These are phyloP conservation scores for Lochmaea capreae DNA, from an alignment of 2,888 invertebrate species.

Conservation along the genomic window DNA sequence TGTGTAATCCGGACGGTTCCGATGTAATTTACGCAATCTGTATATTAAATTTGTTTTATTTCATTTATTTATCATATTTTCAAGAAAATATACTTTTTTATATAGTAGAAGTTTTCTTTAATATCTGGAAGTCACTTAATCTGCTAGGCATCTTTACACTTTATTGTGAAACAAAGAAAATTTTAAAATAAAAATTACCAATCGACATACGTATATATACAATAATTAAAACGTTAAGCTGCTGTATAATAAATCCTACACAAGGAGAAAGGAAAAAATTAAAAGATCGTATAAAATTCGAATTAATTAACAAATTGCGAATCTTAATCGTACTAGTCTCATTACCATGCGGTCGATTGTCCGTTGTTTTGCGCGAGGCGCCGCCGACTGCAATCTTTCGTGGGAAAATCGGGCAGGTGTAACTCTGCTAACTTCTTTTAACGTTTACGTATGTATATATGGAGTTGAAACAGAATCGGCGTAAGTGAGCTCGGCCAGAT, in stretches of 20 bases:
- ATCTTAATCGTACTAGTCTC: conserved; percentile 55
- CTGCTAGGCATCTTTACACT: too few species aligned
- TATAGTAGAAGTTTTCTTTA: too few species aligned
- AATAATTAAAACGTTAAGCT: neutral
- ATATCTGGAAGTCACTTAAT: too few species aligned
- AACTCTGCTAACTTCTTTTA: conserved; percentile 16
- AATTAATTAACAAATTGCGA: conserved; percentile 61
- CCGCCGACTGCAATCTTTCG: conserved; percentile 51
- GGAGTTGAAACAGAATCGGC: conserved; percentile 10
- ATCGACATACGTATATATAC: neutral
- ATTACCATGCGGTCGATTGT: conserved; percentile 58
- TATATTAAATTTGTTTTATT: too few species aligned
- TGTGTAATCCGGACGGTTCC: too few species aligned
- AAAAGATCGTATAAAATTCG: conserved; percentile 44
- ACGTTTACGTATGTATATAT: conserved; percentile 6
- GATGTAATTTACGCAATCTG: too few species aligned
- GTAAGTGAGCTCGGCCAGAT: neutral
- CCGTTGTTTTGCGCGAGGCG: conserved; percentile 56
- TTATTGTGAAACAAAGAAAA: too few species aligned
- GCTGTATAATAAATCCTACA: conserved; percentile 35
- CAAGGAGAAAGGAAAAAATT: too few species aligned
- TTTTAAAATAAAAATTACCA: too few species aligned
- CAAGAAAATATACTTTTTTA: too few species aligned
- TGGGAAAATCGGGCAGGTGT: conserved; percentile 64
- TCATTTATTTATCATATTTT: too few species aligned